Conservation (phyloP, 2,113 vertebrate species). For the Noturus placidus region DNA sequence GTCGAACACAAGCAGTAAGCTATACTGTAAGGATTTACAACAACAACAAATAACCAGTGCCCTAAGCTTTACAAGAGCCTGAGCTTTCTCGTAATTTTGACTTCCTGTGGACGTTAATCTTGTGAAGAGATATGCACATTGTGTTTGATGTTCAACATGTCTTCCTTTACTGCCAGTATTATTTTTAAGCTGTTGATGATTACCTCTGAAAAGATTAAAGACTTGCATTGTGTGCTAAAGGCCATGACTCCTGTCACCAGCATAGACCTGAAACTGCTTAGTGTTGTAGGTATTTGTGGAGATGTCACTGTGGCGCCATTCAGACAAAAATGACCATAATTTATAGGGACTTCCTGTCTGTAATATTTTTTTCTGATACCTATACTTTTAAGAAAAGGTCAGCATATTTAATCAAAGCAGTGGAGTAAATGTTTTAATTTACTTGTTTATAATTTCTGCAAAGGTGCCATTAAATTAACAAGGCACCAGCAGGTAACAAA, state of each 20-base stretch:
- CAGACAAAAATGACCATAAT: neutral
- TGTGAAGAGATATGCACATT: neutral
- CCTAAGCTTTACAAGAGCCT: neutral
- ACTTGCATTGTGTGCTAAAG: neutral
- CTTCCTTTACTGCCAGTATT: slow-evolving; percentile 8
- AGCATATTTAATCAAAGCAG: neutral
- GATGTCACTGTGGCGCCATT: neutral
- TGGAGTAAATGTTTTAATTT: neutral
- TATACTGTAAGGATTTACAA: neutral
- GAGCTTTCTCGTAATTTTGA: neutral
- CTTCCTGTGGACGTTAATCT: neutral
- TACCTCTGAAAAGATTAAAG: neutral
- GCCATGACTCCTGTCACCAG: neutral
- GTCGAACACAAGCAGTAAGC: neutral
- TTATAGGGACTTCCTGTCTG: neutral
- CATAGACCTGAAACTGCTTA: neutral
- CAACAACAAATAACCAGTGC: neutral
- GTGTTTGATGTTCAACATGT: neutral
- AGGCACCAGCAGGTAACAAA: neutral
- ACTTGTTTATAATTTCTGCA: neutral
- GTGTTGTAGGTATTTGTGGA: neutral
- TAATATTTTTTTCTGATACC: neutral
- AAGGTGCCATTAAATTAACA: neutral
- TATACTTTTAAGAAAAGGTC: neutral
- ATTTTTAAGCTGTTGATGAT: slow-evolving; percentile 9